These are phyloP conservation scores for Ariopsis seemanni DNA, from an alignment of 2,113 vertebrate species.

Conservation along the genomic window DNA sequence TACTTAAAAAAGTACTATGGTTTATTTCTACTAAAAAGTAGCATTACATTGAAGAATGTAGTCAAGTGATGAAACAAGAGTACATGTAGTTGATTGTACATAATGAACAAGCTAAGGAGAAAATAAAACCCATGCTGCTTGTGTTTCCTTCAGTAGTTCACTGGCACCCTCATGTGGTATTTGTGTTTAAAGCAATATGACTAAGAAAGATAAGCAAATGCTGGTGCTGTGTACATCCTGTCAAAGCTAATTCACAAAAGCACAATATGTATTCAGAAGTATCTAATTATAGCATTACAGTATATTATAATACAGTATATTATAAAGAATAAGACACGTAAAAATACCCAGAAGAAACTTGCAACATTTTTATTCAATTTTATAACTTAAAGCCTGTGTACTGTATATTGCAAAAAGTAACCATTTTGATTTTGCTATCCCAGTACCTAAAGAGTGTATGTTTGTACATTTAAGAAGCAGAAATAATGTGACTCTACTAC, in stretches of 20 bases:
- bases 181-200: neutral
- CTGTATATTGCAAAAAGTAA: neutral
- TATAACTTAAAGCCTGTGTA: conserved; percentile 5
- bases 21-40: neutral
- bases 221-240: neutral
- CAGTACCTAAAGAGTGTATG: neutral
- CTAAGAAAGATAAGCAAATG: neutral
- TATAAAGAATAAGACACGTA: neutral
- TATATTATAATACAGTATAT: neutral
- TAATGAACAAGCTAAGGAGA: neutral
- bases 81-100: neutral
- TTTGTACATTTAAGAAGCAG: neutral
- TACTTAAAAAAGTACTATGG: neutral
- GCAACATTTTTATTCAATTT: neutral
- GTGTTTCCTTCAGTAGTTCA: conserved; percentile 4
- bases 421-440: neutral
- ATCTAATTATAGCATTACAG: neutral
- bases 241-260: neutral
- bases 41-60: neutral
- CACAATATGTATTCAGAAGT: too few relatives aligned
- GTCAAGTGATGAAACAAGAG: neutral
- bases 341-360: neutral
- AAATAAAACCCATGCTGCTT: neutral
- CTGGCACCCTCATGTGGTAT: conserved; percentile 33
- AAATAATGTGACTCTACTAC: conserved; percentile 26